A percentile compares a stretch with the other conserved stretches of the same genome.
Evolutionary conservation across 2,113 vertebrate species (phyloP).

Genomic region (Eudyptes chrysolophus): DNA sequence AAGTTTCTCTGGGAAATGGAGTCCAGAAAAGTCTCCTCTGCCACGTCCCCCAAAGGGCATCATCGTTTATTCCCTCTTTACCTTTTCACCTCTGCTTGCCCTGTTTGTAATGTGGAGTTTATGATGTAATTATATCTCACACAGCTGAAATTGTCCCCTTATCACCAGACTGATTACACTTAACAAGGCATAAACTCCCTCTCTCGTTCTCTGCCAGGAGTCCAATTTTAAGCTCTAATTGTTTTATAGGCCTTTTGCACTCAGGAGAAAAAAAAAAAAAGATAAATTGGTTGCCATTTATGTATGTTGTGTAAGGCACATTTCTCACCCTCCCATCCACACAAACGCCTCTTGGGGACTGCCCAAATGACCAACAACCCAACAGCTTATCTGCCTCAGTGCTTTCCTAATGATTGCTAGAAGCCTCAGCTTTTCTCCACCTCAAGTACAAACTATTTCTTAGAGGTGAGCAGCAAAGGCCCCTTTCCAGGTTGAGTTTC

Average conservation of each 20-base stretch:
- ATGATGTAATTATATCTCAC: constrained; percentile 76
- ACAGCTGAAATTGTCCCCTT: constrained; percentile 71
- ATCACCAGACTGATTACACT: constrained; percentile 75
- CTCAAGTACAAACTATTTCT: neutral
- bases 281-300: constrained; percentile 59
- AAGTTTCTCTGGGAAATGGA: constrained; percentile 19
- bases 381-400: constrained; percentile 7
- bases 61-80: constrained; percentile 60
- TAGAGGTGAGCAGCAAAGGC: neutral
- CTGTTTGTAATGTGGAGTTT: constrained; percentile 73
- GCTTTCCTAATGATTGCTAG: neutral
- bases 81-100: constrained; percentile 75
- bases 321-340: constrained; percentile 48
- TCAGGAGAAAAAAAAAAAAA: neutral
- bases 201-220: constrained; percentile 71
- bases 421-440: neutral
- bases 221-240: constrained; percentile 79
- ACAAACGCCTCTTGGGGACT: neutral
- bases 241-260: constrained; percentile 75
- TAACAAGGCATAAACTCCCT: constrained; percentile 75
- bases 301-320: constrained; percentile 62
- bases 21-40: constrained; percentile 35
- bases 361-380: constrained; percentile 54
- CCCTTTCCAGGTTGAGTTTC: neutral
- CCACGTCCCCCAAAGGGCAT: constrained; percentile 44